Percentiles rank a stretch among this genome's conserved stretches.
These are phyloP conservation scores for Chaetodon trifascialis DNA, from an alignment of 2,113 vertebrate species.

Conservation along the genomic window DNA sequence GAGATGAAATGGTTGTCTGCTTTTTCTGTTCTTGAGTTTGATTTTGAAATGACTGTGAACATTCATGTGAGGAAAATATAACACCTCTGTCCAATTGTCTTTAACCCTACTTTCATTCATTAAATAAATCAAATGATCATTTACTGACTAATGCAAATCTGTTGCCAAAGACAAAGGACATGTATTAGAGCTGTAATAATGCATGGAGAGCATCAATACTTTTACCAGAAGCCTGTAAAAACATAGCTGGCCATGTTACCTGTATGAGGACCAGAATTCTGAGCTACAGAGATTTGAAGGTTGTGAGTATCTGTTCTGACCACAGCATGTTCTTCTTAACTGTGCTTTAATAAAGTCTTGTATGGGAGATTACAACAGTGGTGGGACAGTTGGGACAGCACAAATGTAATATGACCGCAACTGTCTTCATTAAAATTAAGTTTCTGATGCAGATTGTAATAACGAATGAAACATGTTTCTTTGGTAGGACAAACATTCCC, in stretches of 20 bases:
- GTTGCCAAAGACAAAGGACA: slow-evolving; percentile 47
- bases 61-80: slow-evolving; percentile 63
- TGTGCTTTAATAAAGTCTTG: slow-evolving; percentile 17
- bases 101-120: slow-evolving; percentile 81
- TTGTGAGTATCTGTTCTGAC: slow-evolving; percentile 66
- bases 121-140: slow-evolving; percentile 82
- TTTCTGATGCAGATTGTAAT: neutral
- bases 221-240: slow-evolving; percentile 27
- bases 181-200: slow-evolving; percentile 25
- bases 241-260: slow-evolving; percentile 33
- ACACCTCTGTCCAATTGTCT: slow-evolving; percentile 67
- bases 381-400: neutral
- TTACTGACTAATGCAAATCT: slow-evolving; percentile 63
- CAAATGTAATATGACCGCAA: slow-evolving; percentile 8
- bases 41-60: slow-evolving; percentile 74
- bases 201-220: slow-evolving; percentile 8
- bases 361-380: neutral
- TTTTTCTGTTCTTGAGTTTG: slow-evolving; percentile 52
- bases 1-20: slow-evolving; percentile 74
- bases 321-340: slow-evolving; percentile 18
- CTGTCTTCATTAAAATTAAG: slow-evolving; percentile 17
- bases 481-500: neutral
- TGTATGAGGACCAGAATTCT: slow-evolving; percentile 45
- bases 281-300: slow-evolving; percentile 21
- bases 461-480: slow-evolving; percentile 4